Evolutionary conservation across 2,797 vertebrate genomes (phyloP).

Genomic region (Mastacembelus armatus): DNA sequence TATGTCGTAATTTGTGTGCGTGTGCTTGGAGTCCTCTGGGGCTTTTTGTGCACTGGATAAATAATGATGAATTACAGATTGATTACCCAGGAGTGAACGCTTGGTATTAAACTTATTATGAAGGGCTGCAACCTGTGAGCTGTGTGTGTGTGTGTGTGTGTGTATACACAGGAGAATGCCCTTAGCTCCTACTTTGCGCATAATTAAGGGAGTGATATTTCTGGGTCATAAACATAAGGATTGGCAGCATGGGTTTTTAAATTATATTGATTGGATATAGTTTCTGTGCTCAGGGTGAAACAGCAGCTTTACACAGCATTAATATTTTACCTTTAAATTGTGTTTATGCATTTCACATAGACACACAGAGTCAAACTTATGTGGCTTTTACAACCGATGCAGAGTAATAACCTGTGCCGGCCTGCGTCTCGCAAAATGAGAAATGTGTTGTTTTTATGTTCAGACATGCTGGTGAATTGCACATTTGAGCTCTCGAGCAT

Average conservation of each 20-base stretch:
- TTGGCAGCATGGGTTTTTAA: constrained; percentile 64
- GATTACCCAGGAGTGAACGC: constrained; percentile 81
- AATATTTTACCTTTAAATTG: constrained; percentile 58
- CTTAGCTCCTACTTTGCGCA: constrained; percentile 49
- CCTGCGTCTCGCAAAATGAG: constrained; percentile 53
- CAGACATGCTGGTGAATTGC: constrained; percentile 33
- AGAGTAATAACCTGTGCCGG: constrained; percentile 56
- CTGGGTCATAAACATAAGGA: constrained; percentile 69
- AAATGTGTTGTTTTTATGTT: constrained; percentile 52
- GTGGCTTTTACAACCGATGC: constrained; percentile 46
- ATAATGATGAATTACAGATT: constrained; percentile 82
- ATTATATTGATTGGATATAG: constrained; percentile 62
- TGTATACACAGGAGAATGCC: constrained; percentile 20
- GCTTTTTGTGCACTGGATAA: constrained; percentile 67
- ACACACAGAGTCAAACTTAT: constrained; percentile 51
- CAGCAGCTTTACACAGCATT: constrained; percentile 32
- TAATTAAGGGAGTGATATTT: constrained; percentile 73
- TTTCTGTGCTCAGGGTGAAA: constrained; percentile 42
- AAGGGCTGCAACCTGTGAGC: constrained; percentile 66
- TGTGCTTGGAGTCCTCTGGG: constrained; percentile 53
- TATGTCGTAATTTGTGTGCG: constrained; percentile 28
- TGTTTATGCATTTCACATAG: constrained; percentile 22
- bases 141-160: constrained; percentile 21
- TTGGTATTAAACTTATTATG: constrained; percentile 74
- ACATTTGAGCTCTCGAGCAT: constrained; percentile 29